Base-by-base conservation (phyloP, 2,797 vertebrate genomes). In the Holocentrus rufus region DNA sequence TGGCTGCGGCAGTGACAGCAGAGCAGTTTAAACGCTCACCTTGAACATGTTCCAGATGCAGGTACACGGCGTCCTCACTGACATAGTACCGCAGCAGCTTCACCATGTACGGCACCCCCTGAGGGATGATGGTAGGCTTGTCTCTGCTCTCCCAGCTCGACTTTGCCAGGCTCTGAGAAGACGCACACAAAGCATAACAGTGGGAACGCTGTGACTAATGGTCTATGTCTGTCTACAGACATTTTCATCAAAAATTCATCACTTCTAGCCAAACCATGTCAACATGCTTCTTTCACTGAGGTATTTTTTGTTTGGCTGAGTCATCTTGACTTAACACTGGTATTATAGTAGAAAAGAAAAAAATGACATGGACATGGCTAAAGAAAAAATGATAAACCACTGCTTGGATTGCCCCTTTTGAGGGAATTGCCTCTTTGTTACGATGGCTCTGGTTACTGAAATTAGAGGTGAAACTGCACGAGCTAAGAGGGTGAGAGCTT, bases 41-140 rank as follows among this genome's bases (percentile, higher is more conserved):
- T 94, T 95, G 94, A 71, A 99, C 90, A 0, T 98, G 95, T 74
- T 98, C 97, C 76, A 99, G 93, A 83, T 97, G 96, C 65, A 99
- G 93, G 83, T 98, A 98, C 87, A 99, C 95, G 2, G 95, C 93
- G 69, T 99, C 97, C 80, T 99, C 97, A 0, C 96, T 98, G 88
- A 96, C 91, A 0, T 95, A 99, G 86, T 98, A 99, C 76, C 95
- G 90, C 58, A 98, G 88, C 81, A 99, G 88, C 89, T 95, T 96
- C 1, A 96, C 95, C 98, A 99, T 99, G 87, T 96, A 99, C 7
- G 98, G 98, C n/a, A 99, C 95, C 0, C 96, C 96, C 61, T 97
- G 97, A 8, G 98, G 97, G 85, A 99, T 98, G 89, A 99, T 94
- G 46, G 98, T 99, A 59, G 95, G 92, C 47, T 96, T 93, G 50